A percentile compares a stretch with the other conserved stretches of the same genome.
These are phyloP conservation scores for Trissolcus basalis DNA, from an alignment of 1,140 invertebrate genomes.

Conservation along the genomic window DNA sequence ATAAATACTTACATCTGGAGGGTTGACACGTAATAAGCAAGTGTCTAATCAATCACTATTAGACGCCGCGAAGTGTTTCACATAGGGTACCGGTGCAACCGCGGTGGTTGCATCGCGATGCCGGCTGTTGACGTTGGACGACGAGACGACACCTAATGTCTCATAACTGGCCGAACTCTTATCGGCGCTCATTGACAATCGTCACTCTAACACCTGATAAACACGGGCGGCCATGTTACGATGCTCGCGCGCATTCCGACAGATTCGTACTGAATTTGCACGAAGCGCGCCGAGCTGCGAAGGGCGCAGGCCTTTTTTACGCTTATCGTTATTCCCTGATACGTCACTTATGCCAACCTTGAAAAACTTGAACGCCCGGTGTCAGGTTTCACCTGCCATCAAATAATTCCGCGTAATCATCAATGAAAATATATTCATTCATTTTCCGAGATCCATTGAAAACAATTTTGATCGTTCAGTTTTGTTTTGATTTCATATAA, in stretches of 20 bases:
- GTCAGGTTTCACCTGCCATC: too few species aligned
- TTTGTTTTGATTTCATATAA: too few species aligned
- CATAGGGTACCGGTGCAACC: slow-evolving; percentile 10
- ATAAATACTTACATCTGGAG: slow-evolving; percentile 9
- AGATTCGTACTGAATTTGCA: slow-evolving; percentile 4
- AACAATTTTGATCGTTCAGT: too few species aligned
- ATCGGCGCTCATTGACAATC: slow-evolving; percentile 11
- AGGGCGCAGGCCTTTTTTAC: too few species aligned
- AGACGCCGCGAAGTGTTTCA: background rate
- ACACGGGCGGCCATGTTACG: slow-evolving; percentile 9
- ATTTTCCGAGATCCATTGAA: too few species aligned
- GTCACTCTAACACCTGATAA: slow-evolving; percentile 5
- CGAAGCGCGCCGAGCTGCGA: background rate
- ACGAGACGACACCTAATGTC: slow-evolving; percentile 6
- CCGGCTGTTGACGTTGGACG: background rate
- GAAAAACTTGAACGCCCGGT: too few species aligned
- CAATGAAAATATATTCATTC: too few species aligned
- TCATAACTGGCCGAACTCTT: slow-evolving; percentile 11
- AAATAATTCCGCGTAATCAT: too few species aligned
- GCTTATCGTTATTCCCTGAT: too few species aligned
- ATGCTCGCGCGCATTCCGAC: slow-evolving; percentile 15
- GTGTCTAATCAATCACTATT: slow-evolving; percentile 21
- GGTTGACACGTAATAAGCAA: slow-evolving; percentile 19
- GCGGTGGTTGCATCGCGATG: slow-evolving; percentile 6
- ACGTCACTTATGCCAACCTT: too few species aligned